Base-by-base conservation (phyloP, 1,140 invertebrate species). In the Drosophila kanapiae region DNA sequence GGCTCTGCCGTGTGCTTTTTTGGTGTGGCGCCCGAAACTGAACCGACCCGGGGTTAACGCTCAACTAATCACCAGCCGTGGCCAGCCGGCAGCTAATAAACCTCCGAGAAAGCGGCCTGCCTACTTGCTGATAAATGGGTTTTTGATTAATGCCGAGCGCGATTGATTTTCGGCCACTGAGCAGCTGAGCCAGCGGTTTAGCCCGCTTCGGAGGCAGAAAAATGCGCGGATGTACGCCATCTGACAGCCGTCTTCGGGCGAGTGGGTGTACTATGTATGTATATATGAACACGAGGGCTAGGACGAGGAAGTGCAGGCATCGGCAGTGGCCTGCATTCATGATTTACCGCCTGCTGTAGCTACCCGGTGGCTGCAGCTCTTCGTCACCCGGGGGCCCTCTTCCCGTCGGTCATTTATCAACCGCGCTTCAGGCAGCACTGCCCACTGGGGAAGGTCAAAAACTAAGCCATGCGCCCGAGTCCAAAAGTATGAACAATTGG, bases 141-240 rank as follows among this genome's bases (percentile, higher is more conserved):
- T 90, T 90, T 90, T 90, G 85, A 90, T 90, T 90, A 90, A 90
- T 80, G 86, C 69, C 68, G 71, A 51, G 48, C 48, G 62, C 85
- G 60, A 88, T 88, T 88, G 85, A 88, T 88, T 88, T 83, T 77
- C 60, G 60, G 59, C 40, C 70, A 47, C 59, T 47, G 63, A 45
- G 59, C 74, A 85, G 82, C 72, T 75, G 80, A 84, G 76, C 72
- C 72, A 75, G 62, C 69, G 68, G 61, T 77, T 78, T 71, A 47
- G 65, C 16, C 43, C 62, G 38, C 33, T 42, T 53, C 14, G 18
- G 43, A 51, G 53, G 37, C 70, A 61, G 83, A 88, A 75, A 87
- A 84, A 80, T 80, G 49, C 59, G 48, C 68, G 71, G 58, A 59
- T 48, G 58, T 69, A 75, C 74, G 58, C 37, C 63, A 61, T 23